Evolutionary conservation across 2,888 invertebrate species (phyloP).

Genomic region (Eledone cirrhosa): DNA sequence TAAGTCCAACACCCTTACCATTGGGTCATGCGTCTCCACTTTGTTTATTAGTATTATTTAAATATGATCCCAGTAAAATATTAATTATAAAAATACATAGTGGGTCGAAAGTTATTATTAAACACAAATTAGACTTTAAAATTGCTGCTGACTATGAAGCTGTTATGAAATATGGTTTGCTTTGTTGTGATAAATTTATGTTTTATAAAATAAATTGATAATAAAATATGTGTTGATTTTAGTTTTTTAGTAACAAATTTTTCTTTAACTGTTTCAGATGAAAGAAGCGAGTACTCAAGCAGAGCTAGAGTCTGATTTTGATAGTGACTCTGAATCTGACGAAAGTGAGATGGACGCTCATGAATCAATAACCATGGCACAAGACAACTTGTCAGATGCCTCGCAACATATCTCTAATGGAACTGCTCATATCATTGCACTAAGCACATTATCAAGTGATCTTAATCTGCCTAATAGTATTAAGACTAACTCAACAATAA

Average conservation of each 20-base stretch:
- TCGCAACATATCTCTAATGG: not conserved
- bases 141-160: no score
- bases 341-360: not conserved
- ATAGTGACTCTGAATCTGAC: conserved; percentile 26
- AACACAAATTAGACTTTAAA: no score
- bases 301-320: conserved; percentile 50
- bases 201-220: no score
- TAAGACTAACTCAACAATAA: not conserved
- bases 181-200: not conserved
- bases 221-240: no score
- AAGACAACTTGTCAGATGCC: not conserved
- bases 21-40: no score
- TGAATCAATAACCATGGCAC: not conserved
- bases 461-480: conserved; percentile 7
- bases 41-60: no score
- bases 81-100: no score
- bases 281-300: conserved; percentile 54
- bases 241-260: not conserved
- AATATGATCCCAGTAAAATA: no score
- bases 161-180: not conserved
- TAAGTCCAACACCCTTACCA: no score
- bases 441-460: conserved; percentile 9
- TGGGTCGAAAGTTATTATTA: no score
- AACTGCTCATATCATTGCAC: not conserved
- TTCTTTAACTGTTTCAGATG: conserved; percentile 34